These are phyloP conservation scores for Hypena proboscidalis DNA, from an alignment of 2,888 invertebrate genomes.

Conservation along the genomic window DNA sequence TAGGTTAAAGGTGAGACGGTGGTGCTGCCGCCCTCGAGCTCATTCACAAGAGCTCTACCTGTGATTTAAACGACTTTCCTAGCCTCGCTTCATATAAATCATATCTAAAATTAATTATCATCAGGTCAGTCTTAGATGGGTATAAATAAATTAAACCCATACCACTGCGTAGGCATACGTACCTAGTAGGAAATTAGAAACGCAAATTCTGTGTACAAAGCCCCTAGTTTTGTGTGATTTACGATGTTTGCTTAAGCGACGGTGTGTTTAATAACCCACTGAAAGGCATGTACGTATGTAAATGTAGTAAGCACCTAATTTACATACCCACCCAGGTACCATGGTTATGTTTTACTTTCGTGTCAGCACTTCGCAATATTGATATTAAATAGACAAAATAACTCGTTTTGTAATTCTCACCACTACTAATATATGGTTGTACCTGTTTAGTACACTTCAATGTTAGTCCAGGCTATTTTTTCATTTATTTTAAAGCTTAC, in stretches of 20 bases:
- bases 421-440: no score
- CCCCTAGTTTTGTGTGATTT: constrained; percentile 75
- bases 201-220: constrained; percentile 70
- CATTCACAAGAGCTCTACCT: no score
- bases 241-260: constrained; percentile 70
- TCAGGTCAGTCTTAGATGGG: constrained; percentile 1
- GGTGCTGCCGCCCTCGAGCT: no score
- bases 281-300: constrained; percentile 62
- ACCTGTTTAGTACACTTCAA: no score
- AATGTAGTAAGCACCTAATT: constrained; percentile 58
- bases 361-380: constrained; percentile 23
- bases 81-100: not conserved
- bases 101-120: not conserved
- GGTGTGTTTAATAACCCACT: constrained; percentile 72
- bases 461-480: no score
- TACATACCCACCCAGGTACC: constrained; percentile 42
- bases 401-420: no score
- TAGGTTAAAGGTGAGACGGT: no score
- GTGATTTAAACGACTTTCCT: no score
- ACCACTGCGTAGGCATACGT: constrained; percentile 36
- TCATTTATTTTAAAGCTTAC: no score
- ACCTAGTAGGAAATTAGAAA: constrained; percentile 66
- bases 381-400: constrained; percentile 29
- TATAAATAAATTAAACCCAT: constrained; percentile 30
- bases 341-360: constrained; percentile 41